phyloP scores from a whole-genome alignment of 37 sponge, comb jelly and placozoan genomes.

The Halichondria panicea region DNA sequence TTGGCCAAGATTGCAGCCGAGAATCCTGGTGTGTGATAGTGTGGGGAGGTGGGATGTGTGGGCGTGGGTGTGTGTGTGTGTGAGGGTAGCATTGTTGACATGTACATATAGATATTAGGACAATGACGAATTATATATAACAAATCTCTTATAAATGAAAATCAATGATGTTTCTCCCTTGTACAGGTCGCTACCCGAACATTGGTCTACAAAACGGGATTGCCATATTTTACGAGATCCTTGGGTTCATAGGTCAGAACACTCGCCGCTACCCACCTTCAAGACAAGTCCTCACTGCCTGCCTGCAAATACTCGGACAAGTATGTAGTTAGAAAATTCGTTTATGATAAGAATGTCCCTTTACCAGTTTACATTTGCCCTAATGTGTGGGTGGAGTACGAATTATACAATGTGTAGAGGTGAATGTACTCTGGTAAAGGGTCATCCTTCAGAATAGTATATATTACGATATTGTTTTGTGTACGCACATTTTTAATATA shows the following conservation, averaged over 20 bases:
- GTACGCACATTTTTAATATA: no score
- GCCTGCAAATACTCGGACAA: conserved; percentile 81
- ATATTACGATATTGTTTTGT: no score
- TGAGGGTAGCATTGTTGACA: neutral
- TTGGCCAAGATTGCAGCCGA: conserved; percentile 14
- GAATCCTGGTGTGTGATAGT: conserved; percentile 2
- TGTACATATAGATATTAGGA: neutral
- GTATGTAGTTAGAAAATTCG: conserved; percentile 10
- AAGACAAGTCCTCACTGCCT: conserved; percentile 84
- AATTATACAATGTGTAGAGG: no score
- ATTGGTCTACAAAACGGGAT: conserved; percentile 40
- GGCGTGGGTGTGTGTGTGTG: conserved; percentile 12
- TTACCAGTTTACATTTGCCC: neutral
- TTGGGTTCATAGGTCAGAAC: conserved; percentile 50
- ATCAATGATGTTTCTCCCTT: no score
- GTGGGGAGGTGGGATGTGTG: conserved; percentile 2
- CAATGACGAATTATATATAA: neutral
- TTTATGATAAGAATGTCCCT: neutral
- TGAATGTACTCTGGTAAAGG: no score
- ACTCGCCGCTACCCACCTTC: conserved; percentile 73
- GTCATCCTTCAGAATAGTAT: no score
- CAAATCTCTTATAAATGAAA: neutral
- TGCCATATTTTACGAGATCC: conserved; percentile 81
- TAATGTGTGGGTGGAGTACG: no score
- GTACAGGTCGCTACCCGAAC: conserved; percentile 8